Conservation (phyloP, 2,888 invertebrate species). For the Crepidodera aurea region DNA sequence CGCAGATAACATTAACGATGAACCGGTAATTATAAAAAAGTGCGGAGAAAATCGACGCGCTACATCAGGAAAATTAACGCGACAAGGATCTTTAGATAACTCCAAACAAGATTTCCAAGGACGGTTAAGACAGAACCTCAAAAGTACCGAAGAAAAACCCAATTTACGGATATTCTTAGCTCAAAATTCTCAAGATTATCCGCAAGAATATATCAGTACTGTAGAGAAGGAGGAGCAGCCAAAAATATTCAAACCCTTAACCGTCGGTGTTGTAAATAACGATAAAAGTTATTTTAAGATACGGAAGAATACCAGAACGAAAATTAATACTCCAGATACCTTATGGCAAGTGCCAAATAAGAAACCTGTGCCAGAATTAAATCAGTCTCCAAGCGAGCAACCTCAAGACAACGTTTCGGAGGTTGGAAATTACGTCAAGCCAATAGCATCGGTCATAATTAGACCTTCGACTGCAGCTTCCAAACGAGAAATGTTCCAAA, state of each 20-base stretch:
- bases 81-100: slow-evolving; percentile 52
- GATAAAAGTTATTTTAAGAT: slow-evolving; percentile 46
- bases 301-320: slow-evolving; percentile 32
- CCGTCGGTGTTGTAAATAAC: slow-evolving; percentile 34
- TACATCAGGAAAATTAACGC: slow-evolving; percentile 46
- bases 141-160: slow-evolving; percentile 56
- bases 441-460: slow-evolving; percentile 48
- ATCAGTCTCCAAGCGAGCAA: neutral
- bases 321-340: slow-evolving; percentile 14
- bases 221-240: slow-evolving; percentile 35
- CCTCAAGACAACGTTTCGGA: neutral
- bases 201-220: slow-evolving; percentile 22
- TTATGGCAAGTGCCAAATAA: slow-evolving; percentile 24
- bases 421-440: slow-evolving; percentile 15
- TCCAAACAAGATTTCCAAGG: slow-evolving; percentile 64
- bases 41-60: slow-evolving; percentile 51
- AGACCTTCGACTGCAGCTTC: slow-evolving; percentile 55
- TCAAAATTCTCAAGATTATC: slow-evolving; percentile 58
- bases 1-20: slow-evolving; percentile 43
- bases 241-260: slow-evolving; percentile 46
- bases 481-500: slow-evolving; percentile 57
- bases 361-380: neutral
- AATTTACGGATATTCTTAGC: slow-evolving; percentile 70
- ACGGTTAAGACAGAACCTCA: slow-evolving; percentile 33
- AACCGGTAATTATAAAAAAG: slow-evolving; percentile 55